Conservation (phyloP, 2,113 vertebrate genomes). For the Neotragus moschatus region DNA sequence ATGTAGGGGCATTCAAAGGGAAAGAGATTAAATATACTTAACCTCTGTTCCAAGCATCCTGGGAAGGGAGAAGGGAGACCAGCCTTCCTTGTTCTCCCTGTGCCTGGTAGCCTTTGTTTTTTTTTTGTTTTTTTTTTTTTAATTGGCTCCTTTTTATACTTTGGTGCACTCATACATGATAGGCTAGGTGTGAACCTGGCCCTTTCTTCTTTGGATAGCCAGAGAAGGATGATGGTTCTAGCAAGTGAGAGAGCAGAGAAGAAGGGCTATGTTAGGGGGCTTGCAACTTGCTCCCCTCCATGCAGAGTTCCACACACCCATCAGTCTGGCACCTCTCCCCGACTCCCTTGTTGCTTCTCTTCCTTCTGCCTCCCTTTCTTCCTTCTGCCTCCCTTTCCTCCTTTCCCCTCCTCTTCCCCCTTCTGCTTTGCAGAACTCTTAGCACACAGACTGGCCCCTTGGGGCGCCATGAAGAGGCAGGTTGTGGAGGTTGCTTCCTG, state of each 20-base stretch:
- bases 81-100: neutral
- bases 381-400: neutral
- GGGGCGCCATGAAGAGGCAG: no score
- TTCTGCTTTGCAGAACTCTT: neutral
- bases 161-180: neutral
- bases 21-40: neutral
- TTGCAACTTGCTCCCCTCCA: neutral
- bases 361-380: neutral
- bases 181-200: neutral
- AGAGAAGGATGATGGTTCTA: neutral
- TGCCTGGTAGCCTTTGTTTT: neutral
- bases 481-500: neutral
- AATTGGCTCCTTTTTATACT: neutral
- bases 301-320: neutral
- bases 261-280: neutral
- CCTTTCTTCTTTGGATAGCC: neutral
- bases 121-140: neutral
- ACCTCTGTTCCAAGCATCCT: neutral
- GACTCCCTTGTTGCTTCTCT: no score
- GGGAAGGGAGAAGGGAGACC: neutral
- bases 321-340: neutral
- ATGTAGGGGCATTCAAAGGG: neutral
- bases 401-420: no score
- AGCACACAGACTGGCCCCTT: neutral
- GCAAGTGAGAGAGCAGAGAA: neutral